phyloP scores from a whole-genome alignment of 1,140 invertebrate genomes.

The Tachypleus tridentatus region DNA sequence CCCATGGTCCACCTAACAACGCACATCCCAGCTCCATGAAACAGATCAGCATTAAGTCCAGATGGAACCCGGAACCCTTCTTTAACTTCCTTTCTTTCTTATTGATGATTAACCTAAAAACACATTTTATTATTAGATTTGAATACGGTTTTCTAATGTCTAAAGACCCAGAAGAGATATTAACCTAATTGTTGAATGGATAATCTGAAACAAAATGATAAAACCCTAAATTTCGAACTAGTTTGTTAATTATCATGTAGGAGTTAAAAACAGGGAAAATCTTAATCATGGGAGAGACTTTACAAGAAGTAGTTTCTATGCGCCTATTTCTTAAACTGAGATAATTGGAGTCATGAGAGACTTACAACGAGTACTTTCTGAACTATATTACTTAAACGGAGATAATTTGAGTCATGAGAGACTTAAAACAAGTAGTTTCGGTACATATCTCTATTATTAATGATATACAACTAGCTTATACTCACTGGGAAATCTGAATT shows the following conservation, averaged over 20 bases:
- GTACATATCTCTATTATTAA: neutral
- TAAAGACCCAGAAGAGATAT: neutral
- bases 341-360: too few relatives aligned
- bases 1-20: constrained; percentile 80
- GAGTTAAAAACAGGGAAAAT: too few relatives aligned
- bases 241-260: too few relatives aligned
- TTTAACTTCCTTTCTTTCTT: constrained; percentile 81
- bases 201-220: neutral
- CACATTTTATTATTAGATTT: neutral
- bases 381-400: too few relatives aligned
- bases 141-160: too few relatives aligned
- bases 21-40: constrained; percentile 64
- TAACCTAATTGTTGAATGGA: neutral
- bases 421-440: too few relatives aligned
- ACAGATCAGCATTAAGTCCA: constrained; percentile 86
- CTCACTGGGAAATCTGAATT: constrained; percentile 89
- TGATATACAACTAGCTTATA: constrained; percentile 18
- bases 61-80: constrained; percentile 90
- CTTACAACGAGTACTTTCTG: too few relatives aligned
- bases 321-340: too few relatives aligned
- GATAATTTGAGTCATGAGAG: too few relatives aligned
- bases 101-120: constrained; percentile 67
- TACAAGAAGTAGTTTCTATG: neutral
- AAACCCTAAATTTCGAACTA: neutral
- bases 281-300: neutral